Conservation (phyloP, 2,888 invertebrate genomes). For the Drosophila maculinotata region DNA sequence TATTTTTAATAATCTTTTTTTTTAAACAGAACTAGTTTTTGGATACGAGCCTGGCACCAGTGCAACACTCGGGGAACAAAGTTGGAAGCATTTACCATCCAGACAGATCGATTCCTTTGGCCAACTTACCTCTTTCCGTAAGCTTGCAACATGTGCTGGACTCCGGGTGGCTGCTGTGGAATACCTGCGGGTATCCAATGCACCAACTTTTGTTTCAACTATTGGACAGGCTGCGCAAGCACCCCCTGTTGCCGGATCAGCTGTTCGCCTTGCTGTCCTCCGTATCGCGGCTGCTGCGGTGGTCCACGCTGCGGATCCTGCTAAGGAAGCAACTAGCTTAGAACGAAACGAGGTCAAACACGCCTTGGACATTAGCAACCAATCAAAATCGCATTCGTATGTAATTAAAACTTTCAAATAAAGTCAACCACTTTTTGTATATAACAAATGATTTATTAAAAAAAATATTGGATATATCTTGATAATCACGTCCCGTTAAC, state of each 20-base stretch:
- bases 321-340: conserved; percentile 36
- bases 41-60: not conserved
- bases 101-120: not conserved
- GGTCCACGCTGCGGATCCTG: conserved; percentile 57
- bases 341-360: conserved; percentile 31
- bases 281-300: conserved; percentile 56
- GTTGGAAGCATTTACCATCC: conserved; percentile 1
- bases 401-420: conserved; percentile 5
- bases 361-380: not conserved
- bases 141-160: conserved; percentile 63
- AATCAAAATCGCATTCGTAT: not conserved
- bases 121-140: conserved; percentile 24
- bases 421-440: conserved; percentile 4
- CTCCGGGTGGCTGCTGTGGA: conserved; percentile 66
- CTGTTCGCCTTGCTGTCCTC: conserved; percentile 47
- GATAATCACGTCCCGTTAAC: too few relatives aligned
- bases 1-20: not conserved
- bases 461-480: too few relatives aligned
- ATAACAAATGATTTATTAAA: not conserved
- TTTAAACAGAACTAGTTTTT: conserved; percentile 10
- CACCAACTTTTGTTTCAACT: conserved; percentile 69
- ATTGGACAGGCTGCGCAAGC: conserved; percentile 61
- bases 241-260: conserved; percentile 33
- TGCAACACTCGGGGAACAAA: conserved; percentile 1
- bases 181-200: conserved; percentile 59